Evolutionary conservation across 2,888 invertebrate species (phyloP).

Genomic region (Catocala fraxini): DNA sequence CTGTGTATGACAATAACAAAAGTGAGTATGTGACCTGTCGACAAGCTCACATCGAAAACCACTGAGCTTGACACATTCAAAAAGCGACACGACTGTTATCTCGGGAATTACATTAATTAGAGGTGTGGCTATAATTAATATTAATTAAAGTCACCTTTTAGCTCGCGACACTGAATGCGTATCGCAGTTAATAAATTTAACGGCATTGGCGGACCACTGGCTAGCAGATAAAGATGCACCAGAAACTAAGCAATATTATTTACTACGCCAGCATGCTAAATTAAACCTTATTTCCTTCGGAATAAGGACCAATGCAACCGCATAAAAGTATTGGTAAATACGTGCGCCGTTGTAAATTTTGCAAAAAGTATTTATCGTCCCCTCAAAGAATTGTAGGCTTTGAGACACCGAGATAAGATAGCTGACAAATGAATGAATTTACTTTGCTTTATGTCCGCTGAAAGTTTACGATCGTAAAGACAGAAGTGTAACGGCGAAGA

Average conservation of each 20-base stretch:
- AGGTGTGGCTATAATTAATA: slow-evolving; percentile 87
- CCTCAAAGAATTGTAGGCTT: slow-evolving; percentile 65
- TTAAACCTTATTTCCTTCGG: slow-evolving; percentile 37
- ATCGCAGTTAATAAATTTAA: slow-evolving; percentile 87
- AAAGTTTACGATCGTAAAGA: slow-evolving; percentile 57
- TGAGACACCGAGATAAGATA: slow-evolving; percentile 65
- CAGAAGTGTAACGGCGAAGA: slow-evolving; percentile 41
- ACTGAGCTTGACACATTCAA: slow-evolving; percentile 68
- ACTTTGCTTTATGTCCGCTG: slow-evolving; percentile 48
- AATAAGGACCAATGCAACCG: slow-evolving; percentile 32
- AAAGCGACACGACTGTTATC: slow-evolving; percentile 68
- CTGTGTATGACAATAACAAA: slow-evolving; percentile 20
- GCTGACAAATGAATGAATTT: slow-evolving; percentile 55
- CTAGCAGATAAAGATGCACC: slow-evolving; percentile 82
- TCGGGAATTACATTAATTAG: slow-evolving; percentile 85
- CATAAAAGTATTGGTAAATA: slow-evolving; percentile 42
- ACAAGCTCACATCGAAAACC: slow-evolving; percentile 39
- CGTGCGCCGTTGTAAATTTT: slow-evolving; percentile 57
- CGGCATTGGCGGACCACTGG: slow-evolving; percentile 77
- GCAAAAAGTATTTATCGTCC: slow-evolving; percentile 57
- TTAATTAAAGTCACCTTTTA: slow-evolving; percentile 87
- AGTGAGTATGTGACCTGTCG: slow-evolving; percentile 29
- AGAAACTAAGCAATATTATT: slow-evolving; percentile 59
- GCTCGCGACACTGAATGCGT: slow-evolving; percentile 84
- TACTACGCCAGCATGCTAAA: slow-evolving; percentile 29